Evolutionary conservation across 1,140 invertebrate genomes (phyloP).

Genomic region (Cataglyphis hispanica): DNA sequence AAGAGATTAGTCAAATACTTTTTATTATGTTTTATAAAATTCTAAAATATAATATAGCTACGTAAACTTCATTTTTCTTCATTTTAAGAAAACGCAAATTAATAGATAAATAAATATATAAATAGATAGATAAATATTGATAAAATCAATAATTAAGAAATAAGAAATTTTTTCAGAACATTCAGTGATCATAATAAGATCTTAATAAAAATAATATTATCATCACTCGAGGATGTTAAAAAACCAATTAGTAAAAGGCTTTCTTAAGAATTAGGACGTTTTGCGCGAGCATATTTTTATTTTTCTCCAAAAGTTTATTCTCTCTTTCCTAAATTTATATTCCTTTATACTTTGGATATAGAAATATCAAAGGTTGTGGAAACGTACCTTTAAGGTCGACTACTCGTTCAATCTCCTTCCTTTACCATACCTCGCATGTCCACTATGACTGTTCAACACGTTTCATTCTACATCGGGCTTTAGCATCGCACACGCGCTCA

Average conservation of each 20-base stretch:
- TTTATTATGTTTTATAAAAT: too few species aligned
- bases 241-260: neutral
- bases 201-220: too few species aligned
- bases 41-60: conserved; percentile 8
- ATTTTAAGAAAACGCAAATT: neutral
- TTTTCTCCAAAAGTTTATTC: neutral
- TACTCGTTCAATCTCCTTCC: neutral
- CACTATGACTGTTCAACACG: neutral
- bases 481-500: neutral
- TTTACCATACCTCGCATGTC: neutral
- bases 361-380: conserved; percentile 17
- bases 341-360: neutral
- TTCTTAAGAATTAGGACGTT: neutral
- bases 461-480: conserved; percentile 1
- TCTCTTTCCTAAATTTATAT: neutral
- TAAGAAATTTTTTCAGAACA: too few species aligned
- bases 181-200: too few species aligned
- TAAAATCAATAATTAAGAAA: too few species aligned
- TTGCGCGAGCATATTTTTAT: neutral
- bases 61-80: neutral
- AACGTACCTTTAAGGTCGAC: conserved; percentile 24
- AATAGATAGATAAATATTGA: too few species aligned
- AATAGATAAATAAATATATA: too few species aligned
- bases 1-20: too few species aligned
- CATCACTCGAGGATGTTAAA: too few species aligned